Evolutionary conservation across 2,888 invertebrate species (phyloP).

Genomic region (Folsomia candida): DNA sequence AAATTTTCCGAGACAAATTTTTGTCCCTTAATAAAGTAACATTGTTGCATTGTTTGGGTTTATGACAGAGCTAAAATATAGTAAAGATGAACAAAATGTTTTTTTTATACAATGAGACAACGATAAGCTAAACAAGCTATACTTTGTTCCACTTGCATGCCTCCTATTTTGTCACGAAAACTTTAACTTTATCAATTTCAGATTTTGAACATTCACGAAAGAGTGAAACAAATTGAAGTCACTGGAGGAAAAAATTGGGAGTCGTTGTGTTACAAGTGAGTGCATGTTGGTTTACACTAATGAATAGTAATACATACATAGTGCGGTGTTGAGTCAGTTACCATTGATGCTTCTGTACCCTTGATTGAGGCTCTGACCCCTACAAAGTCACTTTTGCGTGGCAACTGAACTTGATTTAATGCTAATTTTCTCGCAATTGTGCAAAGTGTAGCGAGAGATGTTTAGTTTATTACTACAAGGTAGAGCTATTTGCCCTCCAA

Average conservation of each 20-base stretch:
- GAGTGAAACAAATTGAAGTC: slow-evolving; percentile 57
- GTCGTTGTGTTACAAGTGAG: slow-evolving; percentile 61
- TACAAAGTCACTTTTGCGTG: slow-evolving; percentile 3
- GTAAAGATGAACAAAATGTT: background rate
- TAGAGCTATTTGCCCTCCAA: too few relatives aligned
- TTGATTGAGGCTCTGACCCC: background rate
- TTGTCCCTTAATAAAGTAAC: background rate
- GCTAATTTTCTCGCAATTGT: too few relatives aligned
- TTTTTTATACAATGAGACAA: too few relatives aligned
- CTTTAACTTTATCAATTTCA: slow-evolving; percentile 48
- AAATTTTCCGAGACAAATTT: background rate
- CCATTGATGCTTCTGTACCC: background rate
- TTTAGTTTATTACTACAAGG: too few relatives aligned
- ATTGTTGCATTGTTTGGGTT: background rate
- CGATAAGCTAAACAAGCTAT: too few relatives aligned
- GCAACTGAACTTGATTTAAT: too few relatives aligned
- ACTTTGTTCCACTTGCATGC: too few relatives aligned
- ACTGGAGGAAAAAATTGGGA: slow-evolving; percentile 54
- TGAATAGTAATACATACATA: too few relatives aligned
- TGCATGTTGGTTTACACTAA: too few relatives aligned
- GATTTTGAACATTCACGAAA: slow-evolving; percentile 59
- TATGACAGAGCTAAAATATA: background rate
- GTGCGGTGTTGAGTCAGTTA: background rate
- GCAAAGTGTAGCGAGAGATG: too few relatives aligned
- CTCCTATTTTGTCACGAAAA: background rate